A percentile compares a stretch with the other conserved stretches of the same genome.
phyloP scores from a whole-genome alignment of 2,797 vertebrate species.

The Acipenser transmontanus region DNA sequence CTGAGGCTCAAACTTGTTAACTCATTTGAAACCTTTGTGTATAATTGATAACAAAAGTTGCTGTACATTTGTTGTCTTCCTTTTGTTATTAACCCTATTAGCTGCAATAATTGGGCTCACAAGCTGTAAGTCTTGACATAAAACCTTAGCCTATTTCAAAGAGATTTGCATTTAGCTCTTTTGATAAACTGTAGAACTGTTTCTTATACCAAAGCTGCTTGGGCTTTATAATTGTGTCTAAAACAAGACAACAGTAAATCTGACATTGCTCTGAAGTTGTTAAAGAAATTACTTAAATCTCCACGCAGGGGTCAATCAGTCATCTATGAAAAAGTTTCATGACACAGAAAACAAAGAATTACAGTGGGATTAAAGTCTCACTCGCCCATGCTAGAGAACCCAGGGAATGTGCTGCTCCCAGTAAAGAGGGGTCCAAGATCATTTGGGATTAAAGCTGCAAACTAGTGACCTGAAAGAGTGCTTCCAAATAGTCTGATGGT shows the following conservation, averaged over 20 bases:
- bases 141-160: too few relatives aligned
- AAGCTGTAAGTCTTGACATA: too few relatives aligned
- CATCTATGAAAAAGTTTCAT: conserved; percentile 46
- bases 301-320: conserved; percentile 52
- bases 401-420: conserved; percentile 31
- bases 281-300: conserved; percentile 69
- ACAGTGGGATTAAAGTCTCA: conserved; percentile 44
- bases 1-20: too few relatives aligned
- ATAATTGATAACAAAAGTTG: too few relatives aligned
- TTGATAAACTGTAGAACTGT: too few relatives aligned
- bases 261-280: conserved; percentile 53
- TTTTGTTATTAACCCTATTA: too few relatives aligned
- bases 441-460: conserved; percentile 45
- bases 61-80: too few relatives aligned
- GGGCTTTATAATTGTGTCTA: conserved; percentile 13
- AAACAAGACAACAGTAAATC: conserved; percentile 39
- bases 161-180: too few relatives aligned
- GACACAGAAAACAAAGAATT: conserved; percentile 46
- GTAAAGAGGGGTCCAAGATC: conserved; percentile 37
- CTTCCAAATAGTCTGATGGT: conserved; percentile 41
- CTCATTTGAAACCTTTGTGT: too few relatives aligned
- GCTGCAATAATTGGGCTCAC: too few relatives aligned
- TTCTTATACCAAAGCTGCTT: too few relatives aligned
- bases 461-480: conserved; percentile 55
- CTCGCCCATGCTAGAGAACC: conserved; percentile 39